Evolutionary conservation across 2,888 invertebrate species (phyloP).

Genomic region (Lithophane ornitopus): DNA sequence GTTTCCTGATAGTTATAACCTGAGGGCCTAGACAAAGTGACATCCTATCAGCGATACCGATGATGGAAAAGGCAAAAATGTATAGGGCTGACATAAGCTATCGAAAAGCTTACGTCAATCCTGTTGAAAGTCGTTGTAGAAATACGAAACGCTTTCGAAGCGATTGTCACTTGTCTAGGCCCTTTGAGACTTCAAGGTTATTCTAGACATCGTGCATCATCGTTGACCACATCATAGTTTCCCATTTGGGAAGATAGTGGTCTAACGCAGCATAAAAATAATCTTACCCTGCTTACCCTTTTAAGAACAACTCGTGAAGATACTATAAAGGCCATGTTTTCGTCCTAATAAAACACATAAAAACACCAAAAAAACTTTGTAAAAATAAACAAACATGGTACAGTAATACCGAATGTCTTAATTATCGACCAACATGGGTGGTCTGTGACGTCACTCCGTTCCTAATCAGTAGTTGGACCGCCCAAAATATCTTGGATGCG

Average conservation of each 20-base stretch:
- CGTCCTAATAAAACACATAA: constrained; percentile 52
- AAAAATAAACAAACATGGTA: constrained; percentile 56
- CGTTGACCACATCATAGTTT: not conserved
- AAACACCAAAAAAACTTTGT: constrained; percentile 38
- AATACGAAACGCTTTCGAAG: too few species aligned
- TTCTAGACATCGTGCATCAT: not conserved
- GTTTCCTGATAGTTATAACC: not conserved
- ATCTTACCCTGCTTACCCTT: constrained; percentile 33
- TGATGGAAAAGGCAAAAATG: too few species aligned
- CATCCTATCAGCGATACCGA: too few species aligned
- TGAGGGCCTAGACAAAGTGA: too few species aligned
- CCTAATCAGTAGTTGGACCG: constrained; percentile 30
- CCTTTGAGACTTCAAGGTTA: not conserved
- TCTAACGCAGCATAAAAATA: constrained; percentile 13
- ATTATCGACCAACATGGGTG: constrained; percentile 71
- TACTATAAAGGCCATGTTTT: constrained; percentile 39
- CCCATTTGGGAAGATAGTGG: not conserved
- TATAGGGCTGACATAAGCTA: too few species aligned
- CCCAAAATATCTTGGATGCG: constrained; percentile 13
- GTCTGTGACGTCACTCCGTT: constrained; percentile 61
- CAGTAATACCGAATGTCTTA: constrained; percentile 71
- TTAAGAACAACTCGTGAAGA: constrained; percentile 41
- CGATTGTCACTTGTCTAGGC: too few species aligned
- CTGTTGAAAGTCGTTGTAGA: too few species aligned
- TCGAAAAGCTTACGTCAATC: too few species aligned